Base-by-base conservation (phyloP, 2,888 invertebrate genomes). In the Calameuta idolon region DNA sequence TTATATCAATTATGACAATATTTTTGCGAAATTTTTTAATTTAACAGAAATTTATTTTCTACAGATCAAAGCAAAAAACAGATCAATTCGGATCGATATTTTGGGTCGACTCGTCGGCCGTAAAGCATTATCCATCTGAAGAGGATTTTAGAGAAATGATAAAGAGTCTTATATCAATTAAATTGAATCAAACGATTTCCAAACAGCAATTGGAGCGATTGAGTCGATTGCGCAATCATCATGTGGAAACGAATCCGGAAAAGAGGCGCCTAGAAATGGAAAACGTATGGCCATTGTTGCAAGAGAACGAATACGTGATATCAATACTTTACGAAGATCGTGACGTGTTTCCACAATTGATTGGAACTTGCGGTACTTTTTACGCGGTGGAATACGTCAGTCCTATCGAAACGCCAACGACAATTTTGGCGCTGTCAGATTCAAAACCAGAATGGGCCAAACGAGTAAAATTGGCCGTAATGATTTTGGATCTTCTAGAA, bases 281-380 rank as follows among this genome's bases (percentile, higher is more conserved):
- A 81, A 94, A 94, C 87, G 90, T 95, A 9, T 95, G 95, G 94
- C 90, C 93, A 69, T 90, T 96, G 34, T 86, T 95, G 1, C 94
- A 95, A 86, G 94, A 95, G 85, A 94, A 94, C 87, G 96, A 96
- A 89, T 96, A 95, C 89, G 87, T 95, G 4, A 91, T 94, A 75
- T 92, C 94, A 68, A 92, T 93, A 73, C 89, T 95, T 75, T 94
- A 94, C 89, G 93, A 93, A 68, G 93, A 94, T 80, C 92, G 93
- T 83, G 93, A 94, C 81, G 92, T 95, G 75, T 95, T 95, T 85
- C 95, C 96, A 1, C 93, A 93, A 84, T 89, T 95, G 37, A 90
- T 94, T 74, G 95, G 95, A 11, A 94, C 94, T 0, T 95, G 95
- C 89, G 95, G 95, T 0, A 92, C 93, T 4, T 93, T 94, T 85